Percentiles rank a stretch among this genome's conserved stretches.
Evolutionary conservation across 2,888 invertebrate genomes (phyloP).

Genomic region (Carpatolechia fugitivella): DNA sequence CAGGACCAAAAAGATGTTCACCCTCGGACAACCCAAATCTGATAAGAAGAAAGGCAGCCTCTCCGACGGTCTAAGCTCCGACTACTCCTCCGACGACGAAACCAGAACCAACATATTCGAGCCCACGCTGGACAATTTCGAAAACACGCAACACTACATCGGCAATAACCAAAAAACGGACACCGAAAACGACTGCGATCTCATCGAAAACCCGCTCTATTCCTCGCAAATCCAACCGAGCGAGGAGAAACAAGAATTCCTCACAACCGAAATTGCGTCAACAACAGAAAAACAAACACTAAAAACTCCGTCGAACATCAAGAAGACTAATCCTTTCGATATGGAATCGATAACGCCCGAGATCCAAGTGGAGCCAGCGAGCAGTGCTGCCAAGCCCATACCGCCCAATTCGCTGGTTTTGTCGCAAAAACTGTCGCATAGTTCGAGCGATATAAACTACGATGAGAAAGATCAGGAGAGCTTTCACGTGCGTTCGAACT

Average conservation of each 20-base stretch:
- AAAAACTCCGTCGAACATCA: constrained; percentile 57
- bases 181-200: constrained; percentile 60
- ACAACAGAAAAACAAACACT: constrained; percentile 41
- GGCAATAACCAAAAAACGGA: constrained; percentile 53
- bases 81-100: constrained; percentile 76
- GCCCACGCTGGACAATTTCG: constrained; percentile 72
- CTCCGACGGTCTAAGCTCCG: constrained; percentile 81
- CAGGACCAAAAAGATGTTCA: constrained; percentile 71
- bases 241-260: constrained; percentile 70
- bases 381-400: constrained; percentile 54
- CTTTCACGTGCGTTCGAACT: constrained; percentile 73
- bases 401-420: constrained; percentile 79
- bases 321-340: constrained; percentile 65
- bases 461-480: constrained; percentile 43
- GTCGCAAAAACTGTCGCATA: constrained; percentile 83
- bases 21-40: constrained; percentile 63
- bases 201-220: constrained; percentile 70
- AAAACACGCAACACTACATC: constrained; percentile 71
- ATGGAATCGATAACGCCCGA: constrained; percentile 77
- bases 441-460: constrained; percentile 82
- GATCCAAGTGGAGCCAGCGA: constrained; percentile 72
- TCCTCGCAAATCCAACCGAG: constrained; percentile 69
- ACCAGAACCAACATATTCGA: constrained; percentile 71
- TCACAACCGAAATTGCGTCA: constrained; percentile 82
- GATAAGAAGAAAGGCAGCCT: constrained; percentile 82